Conservation (phyloP, 2,113 vertebrate genomes). For the Benitochromis conjunctus region DNA sequence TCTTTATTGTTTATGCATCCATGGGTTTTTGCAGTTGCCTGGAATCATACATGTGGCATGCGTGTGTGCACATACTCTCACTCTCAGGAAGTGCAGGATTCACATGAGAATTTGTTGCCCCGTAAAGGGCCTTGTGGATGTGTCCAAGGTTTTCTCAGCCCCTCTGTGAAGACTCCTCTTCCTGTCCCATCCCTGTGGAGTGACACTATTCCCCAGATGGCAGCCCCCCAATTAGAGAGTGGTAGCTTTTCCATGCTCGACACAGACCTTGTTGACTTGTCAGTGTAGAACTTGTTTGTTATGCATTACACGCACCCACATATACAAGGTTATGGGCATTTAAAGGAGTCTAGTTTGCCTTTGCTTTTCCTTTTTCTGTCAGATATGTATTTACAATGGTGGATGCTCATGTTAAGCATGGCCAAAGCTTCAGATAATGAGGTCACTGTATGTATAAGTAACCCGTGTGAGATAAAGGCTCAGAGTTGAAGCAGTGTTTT, state of each 20-base stretch:
- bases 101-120: conserved; percentile 71
- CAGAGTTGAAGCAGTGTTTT: no score
- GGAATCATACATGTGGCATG: not conserved
- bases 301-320: not conserved
- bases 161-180: conserved; percentile 35
- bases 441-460: not conserved
- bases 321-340: not conserved
- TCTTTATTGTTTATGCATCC: not conserved
- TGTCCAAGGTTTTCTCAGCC: conserved; percentile 47
- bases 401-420: not conserved
- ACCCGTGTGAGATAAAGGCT: no score
- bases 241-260: not conserved
- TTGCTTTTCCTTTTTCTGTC: not conserved
- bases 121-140: conserved; percentile 11
- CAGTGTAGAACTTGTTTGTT: not conserved
- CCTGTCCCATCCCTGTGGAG: conserved; percentile 57
- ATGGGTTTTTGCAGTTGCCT: not conserved
- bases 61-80: not conserved
- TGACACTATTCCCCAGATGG: not conserved
- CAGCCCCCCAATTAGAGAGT: conserved; percentile 6
- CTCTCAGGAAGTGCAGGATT: conserved; percentile 53
- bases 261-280: not conserved
- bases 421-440: no score
- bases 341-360: not conserved
- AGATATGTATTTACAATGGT: not conserved